Evolutionary conservation across 2,113 vertebrate genomes (phyloP).

Genomic region (Chlorodrepanis virens): DNA sequence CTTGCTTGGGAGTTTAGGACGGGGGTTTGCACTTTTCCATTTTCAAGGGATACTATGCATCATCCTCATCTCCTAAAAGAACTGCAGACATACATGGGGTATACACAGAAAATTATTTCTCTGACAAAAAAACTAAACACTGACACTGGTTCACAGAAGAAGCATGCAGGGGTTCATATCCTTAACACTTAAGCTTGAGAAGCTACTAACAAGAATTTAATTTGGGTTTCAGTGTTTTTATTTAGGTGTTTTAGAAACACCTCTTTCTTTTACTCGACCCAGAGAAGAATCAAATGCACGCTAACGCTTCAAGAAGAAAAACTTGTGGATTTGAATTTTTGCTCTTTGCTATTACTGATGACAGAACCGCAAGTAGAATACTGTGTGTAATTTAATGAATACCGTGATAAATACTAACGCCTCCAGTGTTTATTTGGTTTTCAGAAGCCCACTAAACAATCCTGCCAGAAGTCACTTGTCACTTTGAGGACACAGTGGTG

Average conservation of each 20-base stretch:
- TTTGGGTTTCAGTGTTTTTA: not conserved
- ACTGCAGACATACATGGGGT: too few relatives aligned
- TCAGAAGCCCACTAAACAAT: not conserved
- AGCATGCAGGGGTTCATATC: fast-evolving
- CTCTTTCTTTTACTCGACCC: not conserved
- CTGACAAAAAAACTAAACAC: not conserved
- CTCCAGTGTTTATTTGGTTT: not conserved
- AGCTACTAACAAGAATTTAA: not conserved
- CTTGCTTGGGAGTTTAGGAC: not conserved
- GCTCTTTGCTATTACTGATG: not conserved
- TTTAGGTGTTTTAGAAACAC: not conserved
- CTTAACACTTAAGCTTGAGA: not conserved
- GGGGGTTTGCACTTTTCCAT: not conserved
- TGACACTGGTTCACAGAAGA: not conserved
- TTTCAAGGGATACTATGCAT: not conserved
- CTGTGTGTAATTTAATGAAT: not conserved
- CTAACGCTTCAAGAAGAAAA: not conserved
- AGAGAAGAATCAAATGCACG: not conserved
- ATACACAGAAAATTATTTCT: not conserved
- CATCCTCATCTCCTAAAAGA: not conserved
- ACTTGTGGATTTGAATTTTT: not conserved
- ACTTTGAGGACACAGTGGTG: constrained; percentile 14
- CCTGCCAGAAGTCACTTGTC: constrained; percentile 8
- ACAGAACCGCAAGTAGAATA: not conserved
- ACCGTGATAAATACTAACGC: not conserved